phyloP scores from a whole-genome alignment of 2,888 invertebrate genomes.

The Celastrina argiolus region DNA sequence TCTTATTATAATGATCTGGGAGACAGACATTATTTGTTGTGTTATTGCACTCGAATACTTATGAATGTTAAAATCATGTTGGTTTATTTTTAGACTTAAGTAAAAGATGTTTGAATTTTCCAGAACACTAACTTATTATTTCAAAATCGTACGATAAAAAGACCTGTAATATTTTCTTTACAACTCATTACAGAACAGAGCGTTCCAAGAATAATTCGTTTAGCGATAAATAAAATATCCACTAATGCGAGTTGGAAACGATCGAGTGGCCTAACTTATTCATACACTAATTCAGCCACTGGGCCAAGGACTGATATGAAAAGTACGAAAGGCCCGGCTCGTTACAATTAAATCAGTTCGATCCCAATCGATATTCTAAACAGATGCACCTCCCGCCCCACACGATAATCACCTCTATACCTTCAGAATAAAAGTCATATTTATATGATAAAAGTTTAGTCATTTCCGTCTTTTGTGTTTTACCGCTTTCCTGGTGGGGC shows the following conservation, averaged over 20 bases:
- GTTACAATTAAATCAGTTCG: constrained; percentile 62
- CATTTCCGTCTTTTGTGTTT: constrained; percentile 68
- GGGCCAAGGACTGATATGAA: constrained; percentile 58
- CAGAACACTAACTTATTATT: background rate
- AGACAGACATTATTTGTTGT: background rate
- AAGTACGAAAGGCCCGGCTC: constrained; percentile 42
- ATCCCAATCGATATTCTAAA: constrained; percentile 49
- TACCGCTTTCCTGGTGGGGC: constrained; percentile 52
- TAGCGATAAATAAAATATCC: constrained; percentile 8
- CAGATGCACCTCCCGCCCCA: constrained; percentile 33
- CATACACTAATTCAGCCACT: constrained; percentile 23
- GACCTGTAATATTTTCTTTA: background rate
- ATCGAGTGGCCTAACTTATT: constrained; percentile 11
- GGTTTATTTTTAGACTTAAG: too few relatives aligned
- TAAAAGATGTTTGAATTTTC: too few relatives aligned
- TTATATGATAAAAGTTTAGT: constrained; percentile 50
- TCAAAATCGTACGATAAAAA: background rate
- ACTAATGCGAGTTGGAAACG: background rate
- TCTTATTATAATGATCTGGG: background rate
- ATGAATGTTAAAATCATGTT: too few relatives aligned
- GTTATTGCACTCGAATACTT: background rate
- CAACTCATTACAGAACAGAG: background rate
- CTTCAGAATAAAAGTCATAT: constrained; percentile 43
- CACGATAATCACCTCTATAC: constrained; percentile 29
- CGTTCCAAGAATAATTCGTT: background rate